phyloP scores from a whole-genome alignment of 2,113 vertebrate genomes.

The Oncorhynchus tshawytscha region DNA sequence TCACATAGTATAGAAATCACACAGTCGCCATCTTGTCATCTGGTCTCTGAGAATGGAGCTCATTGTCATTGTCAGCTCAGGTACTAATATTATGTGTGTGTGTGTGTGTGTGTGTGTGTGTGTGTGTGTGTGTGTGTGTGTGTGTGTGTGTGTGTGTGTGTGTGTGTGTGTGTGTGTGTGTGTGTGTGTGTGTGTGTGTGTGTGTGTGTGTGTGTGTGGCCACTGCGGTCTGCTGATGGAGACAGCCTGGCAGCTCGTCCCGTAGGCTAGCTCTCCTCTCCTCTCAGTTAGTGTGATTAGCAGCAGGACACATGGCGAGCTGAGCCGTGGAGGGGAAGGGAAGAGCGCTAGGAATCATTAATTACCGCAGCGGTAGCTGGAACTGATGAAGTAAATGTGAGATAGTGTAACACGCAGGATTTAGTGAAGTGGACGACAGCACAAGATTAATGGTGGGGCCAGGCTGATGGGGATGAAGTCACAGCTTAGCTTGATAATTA shows the following conservation, averaged over 20 bases:
- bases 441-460: slow-evolving; percentile 80
- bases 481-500: slow-evolving; percentile 80
- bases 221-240: slow-evolving; percentile 32
- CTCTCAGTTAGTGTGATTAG: slow-evolving; percentile 63
- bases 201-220: background rate
- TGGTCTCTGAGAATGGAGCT: slow-evolving; percentile 70
- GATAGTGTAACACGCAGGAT: slow-evolving; percentile 80
- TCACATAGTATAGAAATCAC: slow-evolving; percentile 72
- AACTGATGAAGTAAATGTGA: slow-evolving; percentile 83
- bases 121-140: no score
- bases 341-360: slow-evolving; percentile 75
- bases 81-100: slow-evolving; percentile 48
- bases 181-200: no score
- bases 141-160: no score
- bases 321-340: slow-evolving; percentile 66
- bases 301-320: slow-evolving; percentile 73
- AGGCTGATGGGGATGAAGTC: slow-evolving; percentile 77
- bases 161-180: no score
- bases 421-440: slow-evolving; percentile 84
- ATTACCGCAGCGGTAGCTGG: slow-evolving; percentile 72
- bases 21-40: slow-evolving; percentile 71
- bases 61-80: slow-evolving; percentile 70
- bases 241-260: slow-evolving; percentile 64
- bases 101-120: no score
- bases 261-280: slow-evolving; percentile 29